phyloP scores from a whole-genome alignment of 1,140 invertebrate species.

The Choristoneura fumiferana region DNA sequence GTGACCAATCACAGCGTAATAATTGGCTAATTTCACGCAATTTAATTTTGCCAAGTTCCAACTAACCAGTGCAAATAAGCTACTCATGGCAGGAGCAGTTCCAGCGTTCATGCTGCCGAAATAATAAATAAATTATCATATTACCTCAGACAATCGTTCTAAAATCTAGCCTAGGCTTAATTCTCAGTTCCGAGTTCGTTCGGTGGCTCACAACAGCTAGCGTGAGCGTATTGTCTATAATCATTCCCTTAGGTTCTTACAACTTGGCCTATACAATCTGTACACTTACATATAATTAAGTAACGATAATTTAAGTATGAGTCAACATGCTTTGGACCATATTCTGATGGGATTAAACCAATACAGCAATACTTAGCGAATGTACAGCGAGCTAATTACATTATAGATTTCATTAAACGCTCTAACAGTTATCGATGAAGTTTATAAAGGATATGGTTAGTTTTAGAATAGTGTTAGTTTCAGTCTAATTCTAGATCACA shows the following conservation, averaged over 20 bases:
- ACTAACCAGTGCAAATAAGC: neutral
- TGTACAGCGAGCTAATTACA: constrained; percentile 31
- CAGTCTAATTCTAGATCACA: constrained; percentile 35
- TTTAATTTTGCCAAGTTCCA: too few relatives aligned
- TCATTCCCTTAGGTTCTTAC: constrained; percentile 35
- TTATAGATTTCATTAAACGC: constrained; percentile 20
- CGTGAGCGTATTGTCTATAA: constrained; percentile 6
- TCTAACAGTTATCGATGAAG: constrained; percentile 12
- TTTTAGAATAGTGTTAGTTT: constrained; percentile 38
- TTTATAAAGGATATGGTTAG: constrained; percentile 34
- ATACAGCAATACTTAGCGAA: constrained; percentile 28
- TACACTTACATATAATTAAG: constrained; percentile 22
- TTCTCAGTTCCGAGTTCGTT: constrained; percentile 10
- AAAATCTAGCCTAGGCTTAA: constrained; percentile 6
- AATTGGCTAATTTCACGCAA: too few relatives aligned
- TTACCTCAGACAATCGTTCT: neutral
- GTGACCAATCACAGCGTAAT: too few relatives aligned
- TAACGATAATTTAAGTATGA: constrained; percentile 17
- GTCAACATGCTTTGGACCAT: constrained; percentile 27
- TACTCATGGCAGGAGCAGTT: constrained; percentile 20
- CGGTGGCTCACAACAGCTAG: neutral
- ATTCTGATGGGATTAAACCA: constrained; percentile 24
- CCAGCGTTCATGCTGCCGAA: constrained; percentile 1
- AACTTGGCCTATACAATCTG: constrained; percentile 26
- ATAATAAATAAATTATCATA: neutral